Base-by-base conservation (phyloP, 2,888 invertebrate genomes). In the Pachycephus smyrnensis region DNA sequence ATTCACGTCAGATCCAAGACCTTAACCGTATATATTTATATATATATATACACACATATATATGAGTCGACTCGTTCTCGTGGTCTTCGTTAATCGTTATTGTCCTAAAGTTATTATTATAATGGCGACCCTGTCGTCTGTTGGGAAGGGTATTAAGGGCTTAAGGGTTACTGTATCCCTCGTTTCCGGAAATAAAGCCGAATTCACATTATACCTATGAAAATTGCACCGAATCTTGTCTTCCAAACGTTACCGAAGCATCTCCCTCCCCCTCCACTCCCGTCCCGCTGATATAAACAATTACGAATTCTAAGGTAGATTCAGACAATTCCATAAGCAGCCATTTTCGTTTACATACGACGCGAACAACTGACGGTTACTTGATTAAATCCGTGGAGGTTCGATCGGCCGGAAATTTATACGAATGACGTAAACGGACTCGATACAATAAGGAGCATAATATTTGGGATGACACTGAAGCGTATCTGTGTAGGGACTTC, bases 81-180 rank as follows among this genome's bases (percentile, higher is more conserved):
- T 55, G 55, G 55, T 23, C 55, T 55, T 23, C 31, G 33, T 87
- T 87, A 87, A 86, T 88, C 87, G 87, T 85, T 86, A 87, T 86
- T 85, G 87, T 87, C 80, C 84, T 84, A 81, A 84, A 82, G 84
- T 85, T 85, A 84, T 84, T 81, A 85, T 86, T 83, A 84, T 84
- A 83, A 83, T 80, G 80, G 80, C 84, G 77, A 80, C 86, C 85
- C 80, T 75, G 82, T 83, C 80, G 82, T 82, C 82, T 79, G 81
- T 80, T 80, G 77, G 31, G 30, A 77, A 78, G 82, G 81, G 77
- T 79, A 81, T 84, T 85, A 82, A 79, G 84, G 76, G 80, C 78
- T 77, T 80, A 78, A 80, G 81, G 78, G 80, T 82, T 76, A 80
- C 78, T 78, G 77, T 81, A 76, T 75, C 78, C 80, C 77, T 35